phyloP scores from a whole-genome alignment of 1,140 invertebrate genomes.

The Euwallacea similis region DNA sequence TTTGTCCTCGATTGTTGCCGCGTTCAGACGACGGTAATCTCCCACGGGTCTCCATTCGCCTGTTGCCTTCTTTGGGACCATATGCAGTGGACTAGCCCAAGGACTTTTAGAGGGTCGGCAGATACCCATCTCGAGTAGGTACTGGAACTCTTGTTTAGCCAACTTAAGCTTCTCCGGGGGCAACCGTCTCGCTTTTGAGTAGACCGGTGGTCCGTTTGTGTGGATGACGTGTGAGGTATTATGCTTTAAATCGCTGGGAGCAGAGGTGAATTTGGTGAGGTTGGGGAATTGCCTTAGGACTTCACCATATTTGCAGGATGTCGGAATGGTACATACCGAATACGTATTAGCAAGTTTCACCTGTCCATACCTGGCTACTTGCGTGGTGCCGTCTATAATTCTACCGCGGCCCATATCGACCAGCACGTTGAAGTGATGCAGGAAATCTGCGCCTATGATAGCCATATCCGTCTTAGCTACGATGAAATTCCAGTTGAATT shows the following conservation, averaged over 20 bases:
- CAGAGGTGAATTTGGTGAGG: not conserved
- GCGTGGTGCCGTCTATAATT: not conserved
- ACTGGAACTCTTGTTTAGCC: not conserved
- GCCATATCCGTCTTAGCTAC: not conserved
- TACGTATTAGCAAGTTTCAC: not conserved
- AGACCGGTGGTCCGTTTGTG: not conserved
- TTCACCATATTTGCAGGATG: not conserved
- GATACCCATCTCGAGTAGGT: too few species aligned
- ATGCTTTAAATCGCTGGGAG: not conserved
- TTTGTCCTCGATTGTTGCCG: not conserved
- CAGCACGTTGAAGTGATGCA: not conserved
- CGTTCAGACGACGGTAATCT: not conserved
- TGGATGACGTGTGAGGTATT: not conserved
- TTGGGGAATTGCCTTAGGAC: not conserved
- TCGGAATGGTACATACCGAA: not conserved
- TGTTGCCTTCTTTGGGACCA: not conserved
- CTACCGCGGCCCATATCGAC: not conserved
- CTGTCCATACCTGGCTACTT: not conserved
- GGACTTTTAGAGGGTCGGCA: not conserved
- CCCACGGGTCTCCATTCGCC: constrained; percentile 6
- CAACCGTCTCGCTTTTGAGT: not conserved
- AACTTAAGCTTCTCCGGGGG: constrained; percentile 5
- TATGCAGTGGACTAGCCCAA: not conserved
- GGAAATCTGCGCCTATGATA: constrained; percentile 5
- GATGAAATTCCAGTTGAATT: not conserved